Conservation (phyloP, 2,113 vertebrate species). For the Equus przewalskii region DNA sequence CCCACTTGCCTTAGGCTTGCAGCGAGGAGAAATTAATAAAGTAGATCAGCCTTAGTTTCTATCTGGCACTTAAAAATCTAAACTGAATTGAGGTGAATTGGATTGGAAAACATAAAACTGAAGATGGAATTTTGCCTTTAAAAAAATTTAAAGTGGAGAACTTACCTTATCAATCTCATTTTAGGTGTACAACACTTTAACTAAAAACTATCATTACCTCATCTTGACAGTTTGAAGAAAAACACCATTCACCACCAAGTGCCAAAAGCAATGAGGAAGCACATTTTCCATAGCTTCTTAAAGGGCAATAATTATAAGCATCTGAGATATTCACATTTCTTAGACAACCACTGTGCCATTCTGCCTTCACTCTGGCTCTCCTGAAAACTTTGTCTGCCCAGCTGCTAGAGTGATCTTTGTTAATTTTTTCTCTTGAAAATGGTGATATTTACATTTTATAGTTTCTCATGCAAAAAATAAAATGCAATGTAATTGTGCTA, state of each 20-base stretch:
- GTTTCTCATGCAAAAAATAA: neutral
- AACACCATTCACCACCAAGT: neutral
- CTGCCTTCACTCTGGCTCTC: neutral
- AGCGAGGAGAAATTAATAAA: neutral
- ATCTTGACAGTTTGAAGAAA: constrained; percentile 9
- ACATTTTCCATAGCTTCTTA: neutral
- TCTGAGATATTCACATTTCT: neutral
- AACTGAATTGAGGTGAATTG: neutral
- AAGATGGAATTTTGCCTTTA: constrained; percentile 34
- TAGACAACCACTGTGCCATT: neutral
- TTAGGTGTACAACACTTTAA: neutral
- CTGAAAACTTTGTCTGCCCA: neutral
- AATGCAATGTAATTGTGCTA: neutral
- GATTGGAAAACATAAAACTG: neutral
- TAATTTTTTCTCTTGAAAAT: neutral
- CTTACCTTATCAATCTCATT: neutral
- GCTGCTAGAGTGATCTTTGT: neutral
- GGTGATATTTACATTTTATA: neutral
- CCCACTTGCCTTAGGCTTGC: neutral
- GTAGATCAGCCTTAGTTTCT: neutral
- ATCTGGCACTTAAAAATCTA: constrained; percentile 26
- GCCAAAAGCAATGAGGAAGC: neutral
- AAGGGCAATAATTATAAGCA: neutral
- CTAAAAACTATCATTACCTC: neutral
- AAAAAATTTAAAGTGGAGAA: neutral